phyloP scores from a whole-genome alignment of 2,797 vertebrate species.

The Clarias pachynema region DNA sequence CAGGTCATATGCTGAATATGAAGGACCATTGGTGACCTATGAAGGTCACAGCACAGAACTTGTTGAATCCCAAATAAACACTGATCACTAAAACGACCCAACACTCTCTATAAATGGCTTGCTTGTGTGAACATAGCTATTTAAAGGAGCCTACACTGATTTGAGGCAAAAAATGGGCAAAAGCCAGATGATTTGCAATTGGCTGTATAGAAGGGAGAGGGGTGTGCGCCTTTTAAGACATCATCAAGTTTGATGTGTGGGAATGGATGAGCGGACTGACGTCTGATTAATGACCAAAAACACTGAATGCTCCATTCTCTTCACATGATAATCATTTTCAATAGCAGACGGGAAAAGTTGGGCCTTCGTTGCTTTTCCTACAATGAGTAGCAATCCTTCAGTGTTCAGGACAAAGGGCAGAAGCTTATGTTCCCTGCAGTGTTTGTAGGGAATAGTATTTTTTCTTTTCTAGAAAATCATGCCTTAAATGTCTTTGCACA shows the following conservation, averaged over 20 bases:
- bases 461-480: slow-evolving; percentile 34
- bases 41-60: slow-evolving; percentile 53
- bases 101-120: slow-evolving; percentile 29
- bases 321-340: slow-evolving; percentile 67
- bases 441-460: slow-evolving; percentile 41
- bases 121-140: slow-evolving; percentile 28
- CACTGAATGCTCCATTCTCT: slow-evolving; percentile 63
- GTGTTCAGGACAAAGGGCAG: slow-evolving; percentile 55
- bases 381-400: slow-evolving; percentile 61
- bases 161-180: slow-evolving; percentile 1
- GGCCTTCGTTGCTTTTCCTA: slow-evolving; percentile 53
- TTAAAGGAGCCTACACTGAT: slow-evolving; percentile 19
- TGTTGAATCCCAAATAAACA: slow-evolving; percentile 37
- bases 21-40: slow-evolving; percentile 55
- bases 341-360: slow-evolving; percentile 63
- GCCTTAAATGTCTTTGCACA: slow-evolving; percentile 25
- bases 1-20: slow-evolving; percentile 48
- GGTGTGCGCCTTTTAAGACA: slow-evolving; percentile 44
- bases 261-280: slow-evolving; percentile 61
- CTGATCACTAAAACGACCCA: slow-evolving; percentile 30
- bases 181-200: slow-evolving; percentile 12
- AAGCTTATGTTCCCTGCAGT: slow-evolving; percentile 44
- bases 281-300: slow-evolving; percentile 67
- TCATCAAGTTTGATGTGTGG: slow-evolving; percentile 58
- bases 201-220: slow-evolving; percentile 43